Base-by-base conservation (phyloP, 1,140 invertebrate genomes). In the Paralvinella palmiformis region DNA sequence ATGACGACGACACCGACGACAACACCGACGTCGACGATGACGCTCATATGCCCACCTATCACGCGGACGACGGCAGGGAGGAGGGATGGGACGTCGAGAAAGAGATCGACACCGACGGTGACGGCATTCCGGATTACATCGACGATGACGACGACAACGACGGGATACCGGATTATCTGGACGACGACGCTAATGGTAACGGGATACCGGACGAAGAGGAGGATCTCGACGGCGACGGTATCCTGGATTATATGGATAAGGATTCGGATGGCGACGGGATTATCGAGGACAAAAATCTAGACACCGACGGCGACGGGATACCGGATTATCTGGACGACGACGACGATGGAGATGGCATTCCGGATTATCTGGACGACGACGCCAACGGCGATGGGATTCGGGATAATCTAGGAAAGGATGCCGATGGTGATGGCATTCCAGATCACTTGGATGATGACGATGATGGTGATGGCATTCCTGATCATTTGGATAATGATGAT, bases 321-420 rank as follows among this genome's bases (percentile, higher is more conserved):
- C 64, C 64, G 5, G 64, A 68, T 53, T 50, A 57, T 33, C 35
- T 67, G 15, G 67, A 68, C 31, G 32, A 50, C 10, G 73, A 76
- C 63, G 45, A 65, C 6, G 68, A 79, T 65, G 72, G 71, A 17
- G 76, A 79, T 69, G 78, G 78, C 17, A 78, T 78, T 35, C 75
- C 75, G n/a, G 76, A 79, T 57, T 56, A 78, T 62, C 36, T 71
- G 29, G 74, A 77, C 45, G 64, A 72, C 15, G 76, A 79, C 65
- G 73, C 67, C 29, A 74, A 80, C 64, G 71, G 72, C 36, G 60
- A 62, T 31, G 67, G 64, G 13, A 62, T 61, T 24, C 62, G 73
- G 33, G 75, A 79, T 32, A 10, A 62, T 27, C 10, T 36, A 3
- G 64, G 62, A 48, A 48, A 71, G 15, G 63, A 68, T 44, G 32